Base-by-base conservation (phyloP, 2,888 invertebrate species). In the Aplocera efformata region DNA sequence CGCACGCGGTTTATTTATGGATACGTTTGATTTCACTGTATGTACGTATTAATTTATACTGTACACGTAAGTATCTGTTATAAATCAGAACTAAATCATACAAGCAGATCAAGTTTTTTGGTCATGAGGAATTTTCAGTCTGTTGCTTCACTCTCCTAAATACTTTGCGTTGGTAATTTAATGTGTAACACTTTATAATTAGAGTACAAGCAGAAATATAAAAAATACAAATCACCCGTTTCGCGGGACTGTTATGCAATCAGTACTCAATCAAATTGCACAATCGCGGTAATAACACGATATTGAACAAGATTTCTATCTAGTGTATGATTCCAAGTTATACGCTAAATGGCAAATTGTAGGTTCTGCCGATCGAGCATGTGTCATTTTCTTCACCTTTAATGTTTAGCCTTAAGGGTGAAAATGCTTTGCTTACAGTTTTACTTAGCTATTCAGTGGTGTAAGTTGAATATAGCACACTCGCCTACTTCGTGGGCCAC, bases 311-410 rank as follows among this genome's bases (percentile, higher is more conserved):
- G 78, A 80, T 82, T 73, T 67, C 68, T 65, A 77, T 77, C 72
- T 17, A 53, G 58, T 57, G 66, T 77, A 76, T 72, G 74, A 78
- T 78, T 76, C 70, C 65, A 72, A 65, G 76, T 75, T 72, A 75
- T 69, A 69, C 75, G 73, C 70, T 81, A 83, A 86, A 84, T 81
- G 72, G 80, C 71, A 83, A 83, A 85, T 82, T 80, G 82, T 65
- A 61, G 71, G 78, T 73, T 75, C 66, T 48, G 67, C 68, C 64
- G 65, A 72, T 65, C 68, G 61, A 61, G 69, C 75, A 71, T 42
- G 34, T 32, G 17, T 32, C 22, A 41, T 58, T 52, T 56, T 56
- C 48, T 63, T 48, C 44, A 51, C 63, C 56, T 62, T 74, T 41
- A 63, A 36, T 25, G 22, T 48, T 36, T 46, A 31, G 32, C 23